A percentile compares a stretch with the other conserved stretches of the same genome.
phyloP scores from a whole-genome alignment of 2,113 vertebrate genomes.

The Cinclus mexicanus region DNA sequence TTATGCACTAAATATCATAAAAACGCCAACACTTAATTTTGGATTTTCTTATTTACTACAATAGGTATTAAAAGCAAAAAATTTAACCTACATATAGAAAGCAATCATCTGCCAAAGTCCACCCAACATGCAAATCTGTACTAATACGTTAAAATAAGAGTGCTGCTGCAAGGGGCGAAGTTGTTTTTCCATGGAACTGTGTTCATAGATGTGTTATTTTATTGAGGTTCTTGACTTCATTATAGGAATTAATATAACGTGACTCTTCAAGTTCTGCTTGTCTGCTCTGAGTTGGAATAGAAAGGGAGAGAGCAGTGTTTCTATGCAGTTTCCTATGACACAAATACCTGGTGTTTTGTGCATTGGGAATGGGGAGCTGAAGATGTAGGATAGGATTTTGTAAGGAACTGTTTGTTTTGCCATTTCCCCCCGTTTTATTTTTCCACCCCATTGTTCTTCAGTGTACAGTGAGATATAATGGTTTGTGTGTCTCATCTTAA shows the following conservation, averaged over 20 bases:
- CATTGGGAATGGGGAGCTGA: not conserved
- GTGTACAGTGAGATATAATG: not conserved
- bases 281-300: not conserved
- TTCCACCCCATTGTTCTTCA: not conserved
- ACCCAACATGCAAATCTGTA: not conserved
- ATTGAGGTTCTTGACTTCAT: not conserved
- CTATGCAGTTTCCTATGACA: not conserved
- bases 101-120: not conserved
- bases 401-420: not conserved
- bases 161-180: not conserved
- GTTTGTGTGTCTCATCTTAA: not conserved
- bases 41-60: not conserved
- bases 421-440: accelerated
- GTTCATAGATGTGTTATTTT: not conserved
- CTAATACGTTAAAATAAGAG: not conserved
- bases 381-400: not conserved
- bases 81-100: not conserved
- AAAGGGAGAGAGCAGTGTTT: not conserved
- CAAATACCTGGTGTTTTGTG: not conserved
- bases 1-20: not conserved
- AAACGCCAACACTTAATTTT: not conserved
- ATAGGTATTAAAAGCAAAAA: not conserved
- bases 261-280: not conserved
- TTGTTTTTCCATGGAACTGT: not conserved
- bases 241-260: not conserved